phyloP scores from a whole-genome alignment of 2,888 invertebrate species.

The Drosophila algonquin region DNA sequence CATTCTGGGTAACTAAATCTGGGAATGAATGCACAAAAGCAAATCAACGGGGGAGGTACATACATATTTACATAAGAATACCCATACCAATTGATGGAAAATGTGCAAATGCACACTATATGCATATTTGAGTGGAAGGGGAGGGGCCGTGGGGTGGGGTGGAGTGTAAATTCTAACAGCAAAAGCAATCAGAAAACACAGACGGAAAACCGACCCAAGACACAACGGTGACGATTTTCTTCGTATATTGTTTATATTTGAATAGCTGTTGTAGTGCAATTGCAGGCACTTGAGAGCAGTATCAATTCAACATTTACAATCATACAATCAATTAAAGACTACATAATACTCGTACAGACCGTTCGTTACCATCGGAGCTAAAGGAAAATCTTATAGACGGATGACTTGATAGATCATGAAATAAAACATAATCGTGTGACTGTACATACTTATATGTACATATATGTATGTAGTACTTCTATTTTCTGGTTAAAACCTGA shows the following conservation, averaged over 20 bases:
- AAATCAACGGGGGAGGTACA: not conserved
- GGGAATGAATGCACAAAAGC: not conserved
- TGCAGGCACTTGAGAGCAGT: constrained; percentile 35
- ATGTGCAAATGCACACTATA: not conserved
- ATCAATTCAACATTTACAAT: not conserved
- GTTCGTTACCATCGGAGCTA: too few species aligned
- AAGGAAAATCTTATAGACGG: too few species aligned
- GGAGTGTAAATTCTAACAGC: not conserved
- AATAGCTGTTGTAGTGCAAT: constrained; percentile 26
- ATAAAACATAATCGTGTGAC: too few species aligned
- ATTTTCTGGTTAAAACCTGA: too few species aligned
- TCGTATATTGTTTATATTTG: not conserved
- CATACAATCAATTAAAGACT: too few species aligned
- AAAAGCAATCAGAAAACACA: not conserved
- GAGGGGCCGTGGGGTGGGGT: not conserved
- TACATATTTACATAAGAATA: not conserved
- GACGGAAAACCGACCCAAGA: not conserved
- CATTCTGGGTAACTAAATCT: constrained; percentile 33
- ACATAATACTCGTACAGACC: too few species aligned
- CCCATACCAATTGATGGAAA: not conserved
- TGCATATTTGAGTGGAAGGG: not conserved
- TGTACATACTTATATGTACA: too few species aligned
- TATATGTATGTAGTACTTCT: too few species aligned
- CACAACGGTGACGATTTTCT: not conserved
- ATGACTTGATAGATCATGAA: too few species aligned